phyloP scores from a whole-genome alignment of 2,797 vertebrate genomes.

The Heteromormyrus szaboi region DNA sequence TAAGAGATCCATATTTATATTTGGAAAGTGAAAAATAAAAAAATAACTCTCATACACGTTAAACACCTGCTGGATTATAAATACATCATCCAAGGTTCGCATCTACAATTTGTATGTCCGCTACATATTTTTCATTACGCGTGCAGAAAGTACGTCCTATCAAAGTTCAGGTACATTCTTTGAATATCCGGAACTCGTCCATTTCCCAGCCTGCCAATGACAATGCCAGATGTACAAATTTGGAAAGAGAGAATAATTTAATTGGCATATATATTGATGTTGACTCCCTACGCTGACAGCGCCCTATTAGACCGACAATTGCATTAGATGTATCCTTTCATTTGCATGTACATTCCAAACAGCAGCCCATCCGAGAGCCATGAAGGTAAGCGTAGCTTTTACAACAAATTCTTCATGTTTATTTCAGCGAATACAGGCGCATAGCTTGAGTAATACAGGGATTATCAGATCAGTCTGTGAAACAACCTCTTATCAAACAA shows the following conservation, averaged over 20 bases:
- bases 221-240: not conserved
- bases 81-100: not conserved
- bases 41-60: not conserved
- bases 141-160: not conserved
- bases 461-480: not conserved
- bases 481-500: not conserved
- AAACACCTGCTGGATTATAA: not conserved
- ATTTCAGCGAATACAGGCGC: not conserved
- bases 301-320: not conserved
- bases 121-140: not conserved
- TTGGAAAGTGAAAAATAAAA: not conserved
- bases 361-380: not conserved
- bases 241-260: not conserved
- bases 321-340: not conserved
- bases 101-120: not conserved
- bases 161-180: conserved; percentile 6
- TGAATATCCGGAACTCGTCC: not conserved
- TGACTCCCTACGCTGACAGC: not conserved
- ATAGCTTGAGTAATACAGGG: not conserved
- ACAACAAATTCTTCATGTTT: not conserved
- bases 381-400: not conserved
- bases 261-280: not conserved
- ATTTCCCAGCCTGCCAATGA: not conserved
- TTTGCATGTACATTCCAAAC: conserved; percentile 8
- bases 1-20: not conserved